Evolutionary conservation across 2,797 vertebrate genomes (phyloP).

Genomic region (Oreortyx pictus): DNA sequence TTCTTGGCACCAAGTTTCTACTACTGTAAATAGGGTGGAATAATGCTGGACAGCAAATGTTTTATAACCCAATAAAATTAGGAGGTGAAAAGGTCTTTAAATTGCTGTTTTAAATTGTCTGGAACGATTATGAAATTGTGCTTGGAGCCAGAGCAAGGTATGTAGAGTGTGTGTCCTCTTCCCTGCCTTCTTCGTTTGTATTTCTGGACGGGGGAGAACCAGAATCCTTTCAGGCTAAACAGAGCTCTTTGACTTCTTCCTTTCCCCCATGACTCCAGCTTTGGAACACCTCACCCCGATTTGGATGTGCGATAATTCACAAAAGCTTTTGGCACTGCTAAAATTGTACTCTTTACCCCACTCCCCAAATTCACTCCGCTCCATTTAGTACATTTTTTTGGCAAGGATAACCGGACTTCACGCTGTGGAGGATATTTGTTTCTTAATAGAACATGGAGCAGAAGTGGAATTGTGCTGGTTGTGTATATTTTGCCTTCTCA

Average conservation of each 20-base stretch:
- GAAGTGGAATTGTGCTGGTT: conserved; percentile 59
- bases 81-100: conserved; percentile 38
- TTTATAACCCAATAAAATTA: conserved; percentile 22
- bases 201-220: neutral
- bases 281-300: neutral
- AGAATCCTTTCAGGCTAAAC: conserved; percentile 35
- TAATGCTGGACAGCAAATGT: neutral
- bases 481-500: conserved; percentile 67
- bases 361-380: conserved; percentile 37
- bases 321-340: conserved; percentile 15
- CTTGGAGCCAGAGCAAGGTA: neutral
- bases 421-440: conserved; percentile 62
- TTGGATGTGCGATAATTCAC: conserved; percentile 9
- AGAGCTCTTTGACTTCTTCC: conserved; percentile 34
- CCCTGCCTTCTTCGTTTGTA: neutral
- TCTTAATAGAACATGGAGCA: conserved; percentile 58
- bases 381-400: conserved; percentile 35
- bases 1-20: neutral
- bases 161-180: neutral
- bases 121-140: neutral
- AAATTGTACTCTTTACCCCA: neutral
- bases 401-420: conserved; percentile 32
- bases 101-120: conserved; percentile 28
- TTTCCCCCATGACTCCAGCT: neutral
- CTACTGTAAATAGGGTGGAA: conserved; percentile 12